These are phyloP conservation scores for Xanthorhoe spadicearia DNA, from an alignment of 2,888 invertebrate genomes.

Conservation along the genomic window DNA sequence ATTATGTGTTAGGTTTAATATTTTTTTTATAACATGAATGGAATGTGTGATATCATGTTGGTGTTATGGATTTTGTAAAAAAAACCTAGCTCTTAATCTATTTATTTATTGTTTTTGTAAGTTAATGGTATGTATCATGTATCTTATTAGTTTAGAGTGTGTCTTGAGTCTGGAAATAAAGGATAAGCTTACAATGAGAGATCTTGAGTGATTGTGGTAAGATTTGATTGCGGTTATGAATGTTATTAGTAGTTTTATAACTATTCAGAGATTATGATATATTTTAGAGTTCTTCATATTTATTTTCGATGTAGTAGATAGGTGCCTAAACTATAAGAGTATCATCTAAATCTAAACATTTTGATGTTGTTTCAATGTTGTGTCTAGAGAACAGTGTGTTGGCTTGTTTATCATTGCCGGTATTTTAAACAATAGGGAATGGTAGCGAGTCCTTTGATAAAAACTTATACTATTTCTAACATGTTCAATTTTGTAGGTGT, in stretches of 20 bases:
- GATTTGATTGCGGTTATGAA: constrained; percentile 70
- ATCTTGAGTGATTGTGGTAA: constrained; percentile 74
- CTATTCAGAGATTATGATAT: constrained; percentile 54
- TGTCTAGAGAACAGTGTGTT: constrained; percentile 55
- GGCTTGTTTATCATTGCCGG: constrained; percentile 83
- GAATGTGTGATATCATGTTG: constrained; percentile 73
- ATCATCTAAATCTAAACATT: constrained; percentile 34
- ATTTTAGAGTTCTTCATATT: constrained; percentile 41
- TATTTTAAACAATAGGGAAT: constrained; percentile 71
- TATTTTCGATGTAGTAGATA: constrained; percentile 36
- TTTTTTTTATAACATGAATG: constrained; percentile 60
- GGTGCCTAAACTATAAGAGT: constrained; percentile 29
- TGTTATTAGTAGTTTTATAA: constrained; percentile 61
- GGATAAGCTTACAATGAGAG: constrained; percentile 66
- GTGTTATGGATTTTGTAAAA: constrained; percentile 80
- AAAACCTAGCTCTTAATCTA: constrained; percentile 70
- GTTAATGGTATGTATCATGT: constrained; percentile 63
- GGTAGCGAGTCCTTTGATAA: constrained; percentile 81
- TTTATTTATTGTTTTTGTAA: constrained; percentile 70
- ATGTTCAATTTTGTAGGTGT: constrained; percentile 84
- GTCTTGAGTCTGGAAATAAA: constrained; percentile 13
- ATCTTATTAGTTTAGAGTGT: constrained; percentile 70
- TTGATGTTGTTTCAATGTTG: constrained; percentile 49
- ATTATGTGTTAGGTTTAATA: constrained; percentile 58
- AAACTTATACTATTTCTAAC: constrained; percentile 79